These are phyloP conservation scores for Adelges cooleyi DNA, from an alignment of 1,140 invertebrate genomes.

Conservation along the genomic window DNA sequence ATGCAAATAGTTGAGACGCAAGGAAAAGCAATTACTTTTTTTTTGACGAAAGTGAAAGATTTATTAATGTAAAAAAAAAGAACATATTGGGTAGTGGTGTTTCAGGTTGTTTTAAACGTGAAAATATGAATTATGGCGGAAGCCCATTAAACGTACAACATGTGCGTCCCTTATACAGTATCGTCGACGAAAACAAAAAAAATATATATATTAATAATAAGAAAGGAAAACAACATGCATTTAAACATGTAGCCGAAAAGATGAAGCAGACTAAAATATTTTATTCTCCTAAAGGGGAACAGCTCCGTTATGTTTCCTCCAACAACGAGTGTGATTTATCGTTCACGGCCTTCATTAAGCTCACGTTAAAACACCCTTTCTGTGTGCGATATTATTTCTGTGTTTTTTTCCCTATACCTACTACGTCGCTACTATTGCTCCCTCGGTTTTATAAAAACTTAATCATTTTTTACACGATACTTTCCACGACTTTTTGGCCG, in stretches of 20 bases:
- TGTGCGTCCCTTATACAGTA: slow-evolving; percentile 20
- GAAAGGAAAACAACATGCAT: slow-evolving; percentile 18
- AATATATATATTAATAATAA: too few species aligned
- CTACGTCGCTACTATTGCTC: neutral
- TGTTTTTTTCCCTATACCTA: neutral
- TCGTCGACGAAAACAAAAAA: neutral
- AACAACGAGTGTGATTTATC: slow-evolving; percentile 26
- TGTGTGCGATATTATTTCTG: slow-evolving; percentile 3
- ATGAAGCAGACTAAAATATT: slow-evolving; percentile 23
- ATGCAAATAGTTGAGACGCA: slow-evolving; percentile 5
- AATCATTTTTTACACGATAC: slow-evolving; percentile 9
- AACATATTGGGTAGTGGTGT: slow-evolving; percentile 19
- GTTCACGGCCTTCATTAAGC: slow-evolving; percentile 27
- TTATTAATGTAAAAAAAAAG: slow-evolving; percentile 9
- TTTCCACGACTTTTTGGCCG: neutral
- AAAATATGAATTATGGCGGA: slow-evolving; percentile 28
- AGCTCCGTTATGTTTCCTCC: slow-evolving; percentile 8
- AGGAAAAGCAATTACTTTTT: slow-evolving; percentile 27
- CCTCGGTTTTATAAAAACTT: slow-evolving; percentile 6
- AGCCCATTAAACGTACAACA: slow-evolving; percentile 28
- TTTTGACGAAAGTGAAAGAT: slow-evolving; percentile 25
- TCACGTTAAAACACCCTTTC: slow-evolving; percentile 27
- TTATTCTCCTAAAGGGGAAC: slow-evolving; percentile 9
- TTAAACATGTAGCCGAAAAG: slow-evolving; percentile 21
- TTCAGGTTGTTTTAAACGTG: slow-evolving; percentile 14